Conservation (phyloP, 1,140 invertebrate genomes). For the Leptinotarsa defecta region DNA sequence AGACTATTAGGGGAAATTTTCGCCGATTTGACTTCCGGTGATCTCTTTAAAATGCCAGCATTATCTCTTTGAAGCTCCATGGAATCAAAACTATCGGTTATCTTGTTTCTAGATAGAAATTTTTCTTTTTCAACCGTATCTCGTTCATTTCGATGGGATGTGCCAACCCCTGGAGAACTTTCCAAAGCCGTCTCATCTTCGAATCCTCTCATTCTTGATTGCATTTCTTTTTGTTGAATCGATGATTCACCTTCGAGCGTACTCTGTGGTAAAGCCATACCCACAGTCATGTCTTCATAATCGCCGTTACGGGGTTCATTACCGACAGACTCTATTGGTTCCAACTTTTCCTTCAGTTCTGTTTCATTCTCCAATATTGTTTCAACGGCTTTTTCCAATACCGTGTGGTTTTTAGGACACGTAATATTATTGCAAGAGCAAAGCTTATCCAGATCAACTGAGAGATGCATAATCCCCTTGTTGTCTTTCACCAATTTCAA, state of each 20-base stretch:
- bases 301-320: background rate
- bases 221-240: background rate
- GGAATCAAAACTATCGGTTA: conserved; percentile 1
- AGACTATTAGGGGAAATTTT: background rate
- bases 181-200: background rate
- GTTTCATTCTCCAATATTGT: conserved; percentile 38
- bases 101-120: background rate
- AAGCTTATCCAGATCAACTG: conserved; percentile 41
- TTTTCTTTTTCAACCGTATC: background rate
- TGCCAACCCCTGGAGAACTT: background rate
- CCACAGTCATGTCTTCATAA: background rate
- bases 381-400: conserved; percentile 33
- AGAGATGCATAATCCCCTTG: conserved; percentile 40
- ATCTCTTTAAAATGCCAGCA: conserved; percentile 11
- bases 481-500: conserved; percentile 35
- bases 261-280: background rate
- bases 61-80: background rate
- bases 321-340: background rate
- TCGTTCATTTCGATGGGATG: background rate
- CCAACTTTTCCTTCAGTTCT: conserved; percentile 37
- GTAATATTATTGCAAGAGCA: conserved; percentile 44
- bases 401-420: conserved; percentile 37
- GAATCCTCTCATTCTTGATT: background rate
- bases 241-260: background rate
- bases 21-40: background rate